Percentiles rank a stretch among this genome's conserved stretches.
These are phyloP conservation scores for Anagyrus pseudococci DNA, from an alignment of 2,888 invertebrate species.

Conservation along the genomic window DNA sequence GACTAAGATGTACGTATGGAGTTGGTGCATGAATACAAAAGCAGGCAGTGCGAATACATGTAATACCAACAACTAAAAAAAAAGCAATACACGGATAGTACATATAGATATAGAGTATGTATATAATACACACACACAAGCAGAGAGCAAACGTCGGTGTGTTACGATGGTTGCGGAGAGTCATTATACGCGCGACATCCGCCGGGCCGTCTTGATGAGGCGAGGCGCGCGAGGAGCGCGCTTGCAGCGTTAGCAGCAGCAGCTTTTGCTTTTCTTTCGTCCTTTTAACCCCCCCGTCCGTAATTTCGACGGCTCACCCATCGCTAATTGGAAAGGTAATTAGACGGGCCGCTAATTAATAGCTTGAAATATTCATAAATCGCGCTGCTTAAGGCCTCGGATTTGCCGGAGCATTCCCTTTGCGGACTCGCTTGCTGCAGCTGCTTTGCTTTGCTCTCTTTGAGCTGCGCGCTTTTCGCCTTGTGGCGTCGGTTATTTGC, in stretches of 20 bases:
- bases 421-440: background rate
- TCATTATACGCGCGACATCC: constrained; percentile 17
- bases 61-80: constrained; percentile 16
- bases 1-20: background rate
- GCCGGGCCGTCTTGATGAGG: constrained; percentile 11
- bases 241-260: too few relatives aligned
- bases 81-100: constrained; percentile 31
- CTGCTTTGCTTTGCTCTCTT: constrained; percentile 3
- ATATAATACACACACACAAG: background rate
- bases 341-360: constrained; percentile 14
- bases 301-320: background rate
- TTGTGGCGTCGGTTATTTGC: background rate
- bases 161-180: background rate
- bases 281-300: background rate
- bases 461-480: background rate
- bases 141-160: background rate
- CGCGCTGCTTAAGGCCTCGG: background rate
- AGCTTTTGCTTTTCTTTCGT: background rate
- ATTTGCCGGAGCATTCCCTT: too few relatives aligned
- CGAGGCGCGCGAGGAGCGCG: too few relatives aligned
- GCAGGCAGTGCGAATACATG: constrained; percentile 16
- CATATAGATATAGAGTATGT: background rate
- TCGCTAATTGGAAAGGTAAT: constrained; percentile 18
- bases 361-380: constrained; percentile 13
- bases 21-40: background rate